phyloP scores from a whole-genome alignment of 2,113 vertebrate species.

The Cavia porcellus region DNA sequence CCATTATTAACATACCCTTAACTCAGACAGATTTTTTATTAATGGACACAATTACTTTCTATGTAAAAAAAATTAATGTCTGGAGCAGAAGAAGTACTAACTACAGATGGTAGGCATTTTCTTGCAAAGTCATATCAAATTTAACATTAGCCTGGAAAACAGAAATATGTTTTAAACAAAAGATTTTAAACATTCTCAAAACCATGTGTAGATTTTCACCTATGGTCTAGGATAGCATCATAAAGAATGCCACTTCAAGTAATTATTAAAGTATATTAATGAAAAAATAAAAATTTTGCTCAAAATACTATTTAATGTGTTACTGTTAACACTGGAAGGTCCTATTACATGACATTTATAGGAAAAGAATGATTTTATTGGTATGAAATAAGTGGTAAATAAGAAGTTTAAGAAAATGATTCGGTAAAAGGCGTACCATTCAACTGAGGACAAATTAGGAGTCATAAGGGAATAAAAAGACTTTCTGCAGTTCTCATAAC shows the following conservation, averaged over 20 bases:
- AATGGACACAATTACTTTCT: constrained; percentile 63
- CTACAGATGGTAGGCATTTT: constrained; percentile 75
- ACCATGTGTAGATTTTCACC: constrained; percentile 43
- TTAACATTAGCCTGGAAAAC: constrained; percentile 71
- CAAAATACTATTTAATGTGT: constrained; percentile 38
- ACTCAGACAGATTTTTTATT: constrained; percentile 72
- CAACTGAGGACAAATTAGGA: constrained; percentile 58
- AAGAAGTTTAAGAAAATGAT: constrained; percentile 52
- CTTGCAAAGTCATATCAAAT: constrained; percentile 76
- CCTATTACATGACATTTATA: constrained; percentile 22
- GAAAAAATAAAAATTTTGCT: constrained; percentile 54
- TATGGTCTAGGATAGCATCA: constrained; percentile 7
- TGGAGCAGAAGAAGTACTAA: constrained; percentile 72
- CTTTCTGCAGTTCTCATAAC: constrained; percentile 61
- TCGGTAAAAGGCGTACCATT: constrained; percentile 46
- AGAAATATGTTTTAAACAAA: constrained; percentile 74
- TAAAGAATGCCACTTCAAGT: constrained; percentile 28
- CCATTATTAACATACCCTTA: constrained; percentile 76
- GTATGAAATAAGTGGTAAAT: constrained; percentile 53
- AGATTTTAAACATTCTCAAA: constrained; percentile 54
- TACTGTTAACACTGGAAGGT: neutral
- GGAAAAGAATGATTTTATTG: constrained; percentile 52
- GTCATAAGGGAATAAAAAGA: constrained; percentile 37
- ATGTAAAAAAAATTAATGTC: constrained; percentile 70
- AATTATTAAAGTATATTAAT: constrained; percentile 40